phyloP scores from a whole-genome alignment of 2,113 vertebrate genomes.

The Erpornis zantholeuca region DNA sequence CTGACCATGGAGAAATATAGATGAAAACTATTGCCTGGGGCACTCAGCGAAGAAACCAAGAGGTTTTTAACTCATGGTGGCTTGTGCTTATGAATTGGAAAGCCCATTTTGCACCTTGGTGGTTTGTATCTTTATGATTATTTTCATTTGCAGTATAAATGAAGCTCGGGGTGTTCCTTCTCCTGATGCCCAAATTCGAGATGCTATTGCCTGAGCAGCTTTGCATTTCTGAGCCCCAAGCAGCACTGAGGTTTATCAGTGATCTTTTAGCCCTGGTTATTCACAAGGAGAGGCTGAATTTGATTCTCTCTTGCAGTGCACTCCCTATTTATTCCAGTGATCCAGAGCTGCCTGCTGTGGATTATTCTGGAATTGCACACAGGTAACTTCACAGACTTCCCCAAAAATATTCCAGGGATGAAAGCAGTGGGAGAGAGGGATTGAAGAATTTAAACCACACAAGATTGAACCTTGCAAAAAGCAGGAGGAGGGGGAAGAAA shows the following conservation, averaged over 20 bases:
- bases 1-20: slow-evolving; percentile 70
- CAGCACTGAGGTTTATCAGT: not conserved
- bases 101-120: slow-evolving; percentile 41
- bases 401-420: not conserved
- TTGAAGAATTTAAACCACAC: not conserved
- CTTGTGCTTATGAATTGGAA: slow-evolving; percentile 17
- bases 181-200: not conserved
- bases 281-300: not conserved
- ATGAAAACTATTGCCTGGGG: slow-evolving; percentile 59
- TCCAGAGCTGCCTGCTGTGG: not conserved
- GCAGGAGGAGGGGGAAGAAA: rapidly evolving
- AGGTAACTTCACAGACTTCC: not conserved
- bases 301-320: not conserved
- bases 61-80: slow-evolving; percentile 53
- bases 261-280: not conserved
- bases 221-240: not conserved
- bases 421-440: not conserved
- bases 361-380: not conserved
- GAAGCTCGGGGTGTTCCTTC: not conserved
- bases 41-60: not conserved
- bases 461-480: not conserved
- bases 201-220: not conserved
- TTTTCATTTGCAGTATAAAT: slow-evolving; percentile 8
- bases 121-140: slow-evolving; percentile 15
- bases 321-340: not conserved